A percentile compares a stretch with the other conserved stretches of the same genome.
These are phyloP conservation scores for Pangasianodon gigas DNA, from an alignment of 2,113 vertebrate genomes.

Conservation along the genomic window DNA sequence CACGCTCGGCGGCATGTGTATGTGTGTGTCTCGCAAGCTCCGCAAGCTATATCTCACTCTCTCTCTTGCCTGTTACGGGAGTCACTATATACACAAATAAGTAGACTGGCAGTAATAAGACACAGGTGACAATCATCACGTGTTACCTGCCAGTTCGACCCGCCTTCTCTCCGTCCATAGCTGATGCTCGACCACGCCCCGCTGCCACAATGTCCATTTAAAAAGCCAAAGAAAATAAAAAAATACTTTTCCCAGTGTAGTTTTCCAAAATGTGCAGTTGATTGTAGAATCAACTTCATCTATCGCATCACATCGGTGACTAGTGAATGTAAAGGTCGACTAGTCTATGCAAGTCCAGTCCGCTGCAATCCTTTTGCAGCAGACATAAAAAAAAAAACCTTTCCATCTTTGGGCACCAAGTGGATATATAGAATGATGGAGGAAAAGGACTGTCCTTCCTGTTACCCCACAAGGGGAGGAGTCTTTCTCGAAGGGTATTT, in stretches of 20 bases:
- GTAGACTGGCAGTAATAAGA: no score
- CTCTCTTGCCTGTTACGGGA: no score
- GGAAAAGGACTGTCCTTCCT: constrained; percentile 58
- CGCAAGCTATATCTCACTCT: no score
- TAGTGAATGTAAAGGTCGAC: not conserved
- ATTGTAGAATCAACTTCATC: not conserved
- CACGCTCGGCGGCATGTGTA: no score
- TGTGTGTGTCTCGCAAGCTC: no score
- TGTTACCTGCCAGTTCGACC: no score
- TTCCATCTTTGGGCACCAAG: constrained; percentile 69
- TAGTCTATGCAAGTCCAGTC: constrained; percentile 40
- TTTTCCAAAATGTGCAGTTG: not conserved
- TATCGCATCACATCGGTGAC: not conserved
- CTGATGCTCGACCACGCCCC: no score
- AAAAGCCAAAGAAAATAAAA: no score
- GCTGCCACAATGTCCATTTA: no score
- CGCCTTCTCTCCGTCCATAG: no score
- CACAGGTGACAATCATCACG: no score
- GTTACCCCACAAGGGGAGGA: constrained; percentile 12
- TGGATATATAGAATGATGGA: constrained; percentile 70
- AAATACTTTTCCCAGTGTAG: not conserved
- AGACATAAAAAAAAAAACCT: constrained; percentile 61
- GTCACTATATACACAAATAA: no score
- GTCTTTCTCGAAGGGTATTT: constrained; percentile 1
- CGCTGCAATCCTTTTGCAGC: constrained; percentile 66